These are phyloP conservation scores for Uropetala carovei DNA, from an alignment of 2,888 invertebrate genomes.

Conservation along the genomic window DNA sequence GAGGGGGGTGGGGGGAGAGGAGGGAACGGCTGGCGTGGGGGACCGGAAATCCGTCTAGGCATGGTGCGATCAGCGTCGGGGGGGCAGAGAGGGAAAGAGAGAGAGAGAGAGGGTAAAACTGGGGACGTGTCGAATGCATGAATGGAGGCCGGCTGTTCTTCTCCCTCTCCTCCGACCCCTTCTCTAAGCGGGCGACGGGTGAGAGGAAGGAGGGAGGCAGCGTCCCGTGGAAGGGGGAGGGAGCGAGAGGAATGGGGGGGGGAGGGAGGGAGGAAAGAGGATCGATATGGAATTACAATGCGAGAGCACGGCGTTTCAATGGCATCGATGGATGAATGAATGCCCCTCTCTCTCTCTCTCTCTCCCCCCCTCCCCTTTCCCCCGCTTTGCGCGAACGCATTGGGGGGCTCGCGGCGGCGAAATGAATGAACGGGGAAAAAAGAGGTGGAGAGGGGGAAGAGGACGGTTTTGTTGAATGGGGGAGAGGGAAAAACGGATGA, in stretches of 20 bases:
- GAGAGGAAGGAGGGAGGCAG: neutral
- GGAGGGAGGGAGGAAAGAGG: neutral
- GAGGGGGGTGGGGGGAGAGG: constrained; percentile 69
- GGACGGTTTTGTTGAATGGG: neutral
- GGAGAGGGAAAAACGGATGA: neutral
- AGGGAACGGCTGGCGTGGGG: constrained; percentile 68
- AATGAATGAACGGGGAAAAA: neutral
- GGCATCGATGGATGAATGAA: constrained; percentile 4
- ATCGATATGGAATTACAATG: constrained; percentile 56
- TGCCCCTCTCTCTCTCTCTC: neutral
- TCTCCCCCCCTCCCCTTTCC: neutral
- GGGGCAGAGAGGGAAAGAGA: constrained; percentile 72
- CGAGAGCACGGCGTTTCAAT: constrained; percentile 11
- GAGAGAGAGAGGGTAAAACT: constrained; percentile 71
- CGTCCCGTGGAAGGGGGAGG: constrained; percentile 67
- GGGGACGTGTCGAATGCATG: constrained; percentile 68
- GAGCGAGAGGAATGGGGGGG: constrained; percentile 68
- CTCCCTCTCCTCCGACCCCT: neutral
- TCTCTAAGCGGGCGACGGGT: neutral
- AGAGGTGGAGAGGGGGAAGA: neutral
- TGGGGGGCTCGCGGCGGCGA: neutral
- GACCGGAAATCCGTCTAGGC: constrained; percentile 66
- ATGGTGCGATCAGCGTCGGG: constrained; percentile 68
- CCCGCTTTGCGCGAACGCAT: neutral
- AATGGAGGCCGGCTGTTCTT: constrained; percentile 65